phyloP scores from a whole-genome alignment of 2,888 invertebrate genomes.

The Meteorus cinctellus region DNA sequence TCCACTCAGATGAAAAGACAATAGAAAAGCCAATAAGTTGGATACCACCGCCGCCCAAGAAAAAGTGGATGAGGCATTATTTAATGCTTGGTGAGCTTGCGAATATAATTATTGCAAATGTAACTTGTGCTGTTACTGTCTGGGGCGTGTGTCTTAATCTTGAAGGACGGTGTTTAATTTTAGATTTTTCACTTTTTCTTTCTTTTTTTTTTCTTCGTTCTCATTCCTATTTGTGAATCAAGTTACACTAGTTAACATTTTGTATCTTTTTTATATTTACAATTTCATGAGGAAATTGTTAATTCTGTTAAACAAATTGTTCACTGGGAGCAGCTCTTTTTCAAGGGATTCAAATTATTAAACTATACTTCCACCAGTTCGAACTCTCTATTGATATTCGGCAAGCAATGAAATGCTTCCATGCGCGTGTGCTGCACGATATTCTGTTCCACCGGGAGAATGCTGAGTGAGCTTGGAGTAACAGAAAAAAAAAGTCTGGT shows the following conservation, averaged over 20 bases:
- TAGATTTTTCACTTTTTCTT: background rate
- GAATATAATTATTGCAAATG: background rate
- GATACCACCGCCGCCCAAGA: conserved; percentile 80
- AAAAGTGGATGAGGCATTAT: conserved; percentile 84
- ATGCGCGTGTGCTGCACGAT: background rate
- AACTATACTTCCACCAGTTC: background rate
- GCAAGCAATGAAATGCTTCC: background rate
- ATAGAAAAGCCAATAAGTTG: conserved; percentile 58
- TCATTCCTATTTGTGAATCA: conserved; percentile 11
- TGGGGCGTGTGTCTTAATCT: background rate
- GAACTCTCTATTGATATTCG: background rate
- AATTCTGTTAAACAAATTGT: background rate
- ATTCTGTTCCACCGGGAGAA: background rate
- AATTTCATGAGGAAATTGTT: background rate
- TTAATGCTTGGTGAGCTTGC: conserved; percentile 75
- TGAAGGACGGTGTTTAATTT: background rate
- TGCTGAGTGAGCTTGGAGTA: background rate
- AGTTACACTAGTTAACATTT: conserved; percentile 14
- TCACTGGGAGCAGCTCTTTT: background rate
- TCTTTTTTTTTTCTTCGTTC: background rate
- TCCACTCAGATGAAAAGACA: conserved; percentile 56
- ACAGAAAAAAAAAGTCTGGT: background rate
- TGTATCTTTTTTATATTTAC: background rate
- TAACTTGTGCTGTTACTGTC: background rate
- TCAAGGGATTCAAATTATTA: background rate